phyloP scores from a whole-genome alignment of 2,113 vertebrate genomes.

The Glareola pratincola region DNA sequence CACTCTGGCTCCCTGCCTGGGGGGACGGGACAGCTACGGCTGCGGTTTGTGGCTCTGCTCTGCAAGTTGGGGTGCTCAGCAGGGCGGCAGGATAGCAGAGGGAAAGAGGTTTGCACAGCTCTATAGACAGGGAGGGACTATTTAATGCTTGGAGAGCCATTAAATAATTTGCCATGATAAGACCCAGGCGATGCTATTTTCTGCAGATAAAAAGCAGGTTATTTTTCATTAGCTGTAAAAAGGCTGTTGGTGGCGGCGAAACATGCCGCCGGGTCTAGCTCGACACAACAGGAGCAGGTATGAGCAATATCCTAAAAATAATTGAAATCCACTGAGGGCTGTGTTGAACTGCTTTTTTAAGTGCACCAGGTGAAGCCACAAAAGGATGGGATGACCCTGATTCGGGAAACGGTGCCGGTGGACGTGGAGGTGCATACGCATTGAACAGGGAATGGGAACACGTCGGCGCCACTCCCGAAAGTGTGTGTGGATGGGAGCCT shows the following conservation, averaged over 20 bases:
- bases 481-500: neutral
- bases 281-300: rapidly evolving
- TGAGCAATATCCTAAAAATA: neutral
- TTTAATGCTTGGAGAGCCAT: neutral
- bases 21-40: neutral
- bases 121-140: neutral
- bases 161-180: neutral
- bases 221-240: slow-evolving; percentile 4
- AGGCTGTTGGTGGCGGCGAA: neutral
- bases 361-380: neutral
- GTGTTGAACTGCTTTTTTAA: neutral
- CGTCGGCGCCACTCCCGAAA: neutral
- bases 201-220: slow-evolving; percentile 5
- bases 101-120: neutral
- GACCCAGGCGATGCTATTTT: neutral
- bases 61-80: neutral
- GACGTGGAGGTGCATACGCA: rapidly evolving
- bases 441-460: neutral
- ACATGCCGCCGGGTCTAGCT: neutral
- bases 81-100: neutral
- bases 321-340: neutral
- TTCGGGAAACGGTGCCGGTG: rapidly evolving
- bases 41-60: neutral
- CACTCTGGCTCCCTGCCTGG: neutral
- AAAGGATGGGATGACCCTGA: neutral